phyloP scores from a whole-genome alignment of 2,888 invertebrate species.

The Hirtodrosophila alboralis region DNA sequence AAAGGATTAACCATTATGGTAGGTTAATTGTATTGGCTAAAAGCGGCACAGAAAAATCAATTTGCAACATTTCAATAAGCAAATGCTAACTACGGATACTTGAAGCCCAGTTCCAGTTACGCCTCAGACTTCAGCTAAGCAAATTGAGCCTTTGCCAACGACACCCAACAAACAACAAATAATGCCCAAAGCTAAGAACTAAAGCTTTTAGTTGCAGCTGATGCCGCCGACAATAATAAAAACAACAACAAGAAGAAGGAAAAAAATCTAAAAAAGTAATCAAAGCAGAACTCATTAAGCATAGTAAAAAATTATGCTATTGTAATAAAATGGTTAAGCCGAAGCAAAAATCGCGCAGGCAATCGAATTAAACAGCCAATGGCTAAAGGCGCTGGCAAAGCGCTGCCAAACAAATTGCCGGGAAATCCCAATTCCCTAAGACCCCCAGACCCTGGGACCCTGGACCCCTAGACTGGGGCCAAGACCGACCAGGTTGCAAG shows the following conservation, averaged over 20 bases:
- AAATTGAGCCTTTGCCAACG: slow-evolving; percentile 59
- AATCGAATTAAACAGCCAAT: slow-evolving; percentile 77
- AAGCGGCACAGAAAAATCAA: slow-evolving; percentile 47
- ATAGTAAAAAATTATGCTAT: slow-evolving; percentile 78
- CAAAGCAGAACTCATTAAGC: slow-evolving; percentile 78
- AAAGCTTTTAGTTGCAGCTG: slow-evolving; percentile 19
- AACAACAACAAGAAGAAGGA: slow-evolving; percentile 12
- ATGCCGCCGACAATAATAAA: slow-evolving; percentile 7
- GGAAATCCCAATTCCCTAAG: slow-evolving; percentile 65
- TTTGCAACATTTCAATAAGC: slow-evolving; percentile 71
- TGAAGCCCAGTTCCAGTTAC: slow-evolving; percentile 21
- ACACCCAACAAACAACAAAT: slow-evolving; percentile 70
- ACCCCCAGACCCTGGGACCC: slow-evolving; percentile 8
- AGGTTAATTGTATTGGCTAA: slow-evolving; percentile 25
- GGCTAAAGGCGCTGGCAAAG: slow-evolving; percentile 57
- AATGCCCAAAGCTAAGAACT: slow-evolving; percentile 41
- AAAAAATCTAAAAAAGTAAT: slow-evolving; percentile 64
- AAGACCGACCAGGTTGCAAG: slow-evolving; percentile 59
- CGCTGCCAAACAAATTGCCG: slow-evolving; percentile 71
- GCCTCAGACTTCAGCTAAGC: slow-evolving; percentile 16
- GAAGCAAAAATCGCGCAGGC: slow-evolving; percentile 70
- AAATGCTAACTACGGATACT: slow-evolving; percentile 59
- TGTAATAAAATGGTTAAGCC: slow-evolving; percentile 75
- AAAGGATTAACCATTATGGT: background rate
- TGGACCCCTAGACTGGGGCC: slow-evolving; percentile 5